A percentile compares a stretch with the other conserved stretches of the same genome.
These are phyloP conservation scores for Nephrotoma guestfalica DNA, from an alignment of 2,888 invertebrate genomes.

Conservation along the genomic window DNA sequence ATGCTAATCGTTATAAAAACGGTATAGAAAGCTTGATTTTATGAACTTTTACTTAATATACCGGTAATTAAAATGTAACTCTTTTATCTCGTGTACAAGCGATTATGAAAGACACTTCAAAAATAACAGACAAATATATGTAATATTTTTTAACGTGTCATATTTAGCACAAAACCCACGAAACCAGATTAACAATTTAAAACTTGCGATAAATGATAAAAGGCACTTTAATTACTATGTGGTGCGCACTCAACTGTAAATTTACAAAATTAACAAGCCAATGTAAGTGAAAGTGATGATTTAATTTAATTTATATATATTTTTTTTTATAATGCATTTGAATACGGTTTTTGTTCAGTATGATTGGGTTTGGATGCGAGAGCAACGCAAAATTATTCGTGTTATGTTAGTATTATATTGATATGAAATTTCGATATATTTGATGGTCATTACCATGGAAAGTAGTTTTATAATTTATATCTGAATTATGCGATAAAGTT, in stretches of 20 bases:
- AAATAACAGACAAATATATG: neutral
- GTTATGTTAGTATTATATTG: neutral
- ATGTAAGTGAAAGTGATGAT: neutral
- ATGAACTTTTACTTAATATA: neutral
- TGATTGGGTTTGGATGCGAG: neutral
- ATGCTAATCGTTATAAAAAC: neutral
- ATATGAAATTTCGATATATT: neutral
- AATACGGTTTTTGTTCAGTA: neutral
- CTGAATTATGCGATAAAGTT: neutral
- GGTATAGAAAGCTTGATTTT: neutral
- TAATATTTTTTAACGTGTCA: no score
- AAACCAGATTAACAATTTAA: neutral
- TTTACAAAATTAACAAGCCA: neutral
- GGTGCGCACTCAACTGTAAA: neutral
- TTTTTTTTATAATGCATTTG: neutral
- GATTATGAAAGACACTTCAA: neutral
- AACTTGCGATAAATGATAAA: neutral
- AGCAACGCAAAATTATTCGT: neutral
- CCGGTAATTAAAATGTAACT: neutral
- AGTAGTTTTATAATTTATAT: neutral
- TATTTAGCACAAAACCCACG: no score
- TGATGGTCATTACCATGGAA: neutral
- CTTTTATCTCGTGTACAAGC: neutral
- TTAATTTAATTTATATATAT: neutral
- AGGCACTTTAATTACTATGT: neutral